Base-by-base conservation (phyloP, 1,140 invertebrate genomes). In the Eulimnadia texana region DNA sequence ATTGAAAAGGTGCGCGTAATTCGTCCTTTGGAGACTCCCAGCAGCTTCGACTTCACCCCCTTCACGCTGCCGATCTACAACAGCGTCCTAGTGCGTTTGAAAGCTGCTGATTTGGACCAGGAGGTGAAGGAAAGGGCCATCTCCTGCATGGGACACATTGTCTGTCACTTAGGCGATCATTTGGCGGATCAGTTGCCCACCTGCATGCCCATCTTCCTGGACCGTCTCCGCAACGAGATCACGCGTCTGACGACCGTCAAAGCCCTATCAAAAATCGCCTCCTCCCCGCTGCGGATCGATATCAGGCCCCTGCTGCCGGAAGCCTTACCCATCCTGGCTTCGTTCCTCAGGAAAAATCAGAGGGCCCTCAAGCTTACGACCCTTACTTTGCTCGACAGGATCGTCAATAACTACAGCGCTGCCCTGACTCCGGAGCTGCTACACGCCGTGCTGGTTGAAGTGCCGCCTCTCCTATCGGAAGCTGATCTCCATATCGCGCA, bases 81-180 rank as follows among this genome's bases (percentile, higher is more conserved):
- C 33, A 90, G 86, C 67, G 93, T 90, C 0, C 73, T 96, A 56
- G 80, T 84, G 57, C 79, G 93, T 65, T 76, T 99, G 2, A 85
- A 84, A 69, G 91, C 94, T n/a, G 85, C 93, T 0, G 93, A 97
- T 71, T 93, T 98, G 67, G 93, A 98, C 76, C 95, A 98, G 72
- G 94, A 98, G 78, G 94, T 98, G 0, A 98, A 98, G 71, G 95
- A 98, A 71, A 79, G 93, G 61, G 93, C 95, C 3, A 98, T 98
- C 62, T 88, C 93, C 1, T 94, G 93, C 68, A 96, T 96, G 88
- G 93, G 92, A 23, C 92, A 95, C 73, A 88, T 97, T 50, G 83
- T 98, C 27, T 86, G 87, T 62, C 89, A 93, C 71, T 82, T 96
- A 61, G 93, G 93, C 9, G 92, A 97, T 72, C 81, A 80, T 68